Percentiles rank a stretch among this genome's conserved stretches.
Evolutionary conservation across 2,113 vertebrate species (phyloP).

Genomic region (Halcyon senegalensis): DNA sequence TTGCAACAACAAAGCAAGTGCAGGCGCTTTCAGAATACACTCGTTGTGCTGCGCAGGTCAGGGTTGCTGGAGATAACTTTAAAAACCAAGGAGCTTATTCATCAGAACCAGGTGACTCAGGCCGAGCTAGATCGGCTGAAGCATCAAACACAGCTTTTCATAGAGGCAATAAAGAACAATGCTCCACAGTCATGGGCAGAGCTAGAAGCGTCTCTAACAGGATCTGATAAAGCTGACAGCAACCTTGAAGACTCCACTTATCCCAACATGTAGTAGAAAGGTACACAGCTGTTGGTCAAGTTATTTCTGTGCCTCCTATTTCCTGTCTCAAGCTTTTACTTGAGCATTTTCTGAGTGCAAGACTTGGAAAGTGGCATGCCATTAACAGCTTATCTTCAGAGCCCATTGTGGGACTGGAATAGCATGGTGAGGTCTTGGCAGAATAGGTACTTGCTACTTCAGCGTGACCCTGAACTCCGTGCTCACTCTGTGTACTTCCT

Average conservation of each 20-base stretch:
- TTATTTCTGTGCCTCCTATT: constrained; percentile 43
- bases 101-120: constrained; percentile 89
- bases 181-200: constrained; percentile 87
- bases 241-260: constrained; percentile 38
- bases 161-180: constrained; percentile 84
- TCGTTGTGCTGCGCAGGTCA: constrained; percentile 85
- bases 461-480: not conserved
- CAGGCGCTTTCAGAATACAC: constrained; percentile 89
- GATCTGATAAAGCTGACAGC: constrained; percentile 23
- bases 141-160: constrained; percentile 86
- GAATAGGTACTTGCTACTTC: not conserved
- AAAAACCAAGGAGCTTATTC: constrained; percentile 93
- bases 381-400: not conserved
- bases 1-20: constrained; percentile 75
- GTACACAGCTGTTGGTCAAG: not conserved
- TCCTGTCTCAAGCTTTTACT: constrained; percentile 20
- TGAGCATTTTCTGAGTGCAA: constrained; percentile 25
- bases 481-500: not conserved
- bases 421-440: not conserved
- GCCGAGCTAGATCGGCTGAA: constrained; percentile 85
- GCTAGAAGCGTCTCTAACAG: constrained; percentile 80
- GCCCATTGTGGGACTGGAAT: not conserved
- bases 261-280: constrained; percentile 56
- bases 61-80: constrained; percentile 90
- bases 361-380: not conserved